A percentile compares a stretch with the other conserved stretches of the same genome.
Evolutionary conservation across 2,888 invertebrate genomes (phyloP).

Genomic region (Taenaris catops): DNA sequence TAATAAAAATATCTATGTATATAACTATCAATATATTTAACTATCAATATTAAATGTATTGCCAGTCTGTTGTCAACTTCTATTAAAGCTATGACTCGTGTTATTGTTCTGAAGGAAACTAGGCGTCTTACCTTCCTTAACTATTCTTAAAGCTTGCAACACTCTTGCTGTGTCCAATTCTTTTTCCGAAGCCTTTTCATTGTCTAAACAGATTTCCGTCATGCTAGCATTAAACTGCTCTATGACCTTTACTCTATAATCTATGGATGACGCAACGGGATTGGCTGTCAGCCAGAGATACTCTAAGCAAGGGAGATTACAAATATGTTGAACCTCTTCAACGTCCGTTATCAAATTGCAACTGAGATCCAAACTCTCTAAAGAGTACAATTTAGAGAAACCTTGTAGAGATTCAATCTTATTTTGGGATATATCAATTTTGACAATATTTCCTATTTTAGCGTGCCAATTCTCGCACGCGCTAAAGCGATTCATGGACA

Average conservation of each 20-base stretch:
- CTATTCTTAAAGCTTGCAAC: conserved; percentile 90
- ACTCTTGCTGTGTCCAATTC: conserved; percentile 96
- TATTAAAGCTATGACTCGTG: conserved; percentile 64
- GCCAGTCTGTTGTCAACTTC: conserved; percentile 53
- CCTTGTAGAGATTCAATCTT: conserved; percentile 85
- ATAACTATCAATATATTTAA: conserved; percentile 1
- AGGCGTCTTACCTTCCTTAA: conserved; percentile 84
- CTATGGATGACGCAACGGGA: conserved; percentile 90
- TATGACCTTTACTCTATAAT: conserved; percentile 94
- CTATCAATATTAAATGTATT: conserved; percentile 6
- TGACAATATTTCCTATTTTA: conserved; percentile 93
- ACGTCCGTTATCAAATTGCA: conserved; percentile 91
- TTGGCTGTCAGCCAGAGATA: conserved; percentile 93
- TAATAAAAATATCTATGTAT: background rate
- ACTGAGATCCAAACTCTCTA: conserved; percentile 92
- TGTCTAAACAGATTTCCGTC: conserved; percentile 91
- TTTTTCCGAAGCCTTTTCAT: conserved; percentile 90
- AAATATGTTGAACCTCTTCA: conserved; percentile 89
- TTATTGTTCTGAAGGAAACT: conserved; percentile 74
- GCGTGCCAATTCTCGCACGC: conserved; percentile 89
- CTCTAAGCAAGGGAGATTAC: conserved; percentile 92
- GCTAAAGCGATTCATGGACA: conserved; percentile 89
- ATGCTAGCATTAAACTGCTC: conserved; percentile 93
- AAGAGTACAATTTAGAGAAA: conserved; percentile 90
- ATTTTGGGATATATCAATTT: conserved; percentile 92